phyloP scores from a whole-genome alignment of 2,888 invertebrate genomes.

The Saturnia japonica region DNA sequence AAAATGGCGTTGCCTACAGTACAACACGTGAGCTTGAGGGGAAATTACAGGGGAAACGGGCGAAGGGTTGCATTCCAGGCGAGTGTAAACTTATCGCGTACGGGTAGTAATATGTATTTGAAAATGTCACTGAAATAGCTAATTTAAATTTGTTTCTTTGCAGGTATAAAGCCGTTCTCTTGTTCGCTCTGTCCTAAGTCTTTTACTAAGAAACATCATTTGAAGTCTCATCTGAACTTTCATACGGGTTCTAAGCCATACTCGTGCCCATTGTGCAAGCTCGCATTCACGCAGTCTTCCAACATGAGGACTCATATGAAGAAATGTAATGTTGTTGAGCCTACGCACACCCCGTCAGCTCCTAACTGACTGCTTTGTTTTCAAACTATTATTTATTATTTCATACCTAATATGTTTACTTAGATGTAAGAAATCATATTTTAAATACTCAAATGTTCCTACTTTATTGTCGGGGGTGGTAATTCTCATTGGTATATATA shows the following conservation, averaged over 20 bases:
- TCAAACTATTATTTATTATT: background rate
- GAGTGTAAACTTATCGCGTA: too few relatives aligned
- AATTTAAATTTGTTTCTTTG: conserved; percentile 29
- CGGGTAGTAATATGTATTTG: too few relatives aligned
- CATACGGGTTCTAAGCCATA: conserved; percentile 93
- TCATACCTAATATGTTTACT: background rate
- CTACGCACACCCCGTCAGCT: conserved; percentile 16
- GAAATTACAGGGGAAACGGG: too few relatives aligned
- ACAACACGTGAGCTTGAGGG: too few relatives aligned
- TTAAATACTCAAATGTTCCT: background rate
- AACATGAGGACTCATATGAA: conserved; percentile 94
- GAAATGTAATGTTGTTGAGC: conserved; percentile 82
- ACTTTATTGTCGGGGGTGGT: background rate
- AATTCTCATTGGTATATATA: background rate
- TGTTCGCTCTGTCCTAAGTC: conserved; percentile 87
- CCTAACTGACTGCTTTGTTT: background rate
- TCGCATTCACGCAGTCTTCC: conserved; percentile 91
- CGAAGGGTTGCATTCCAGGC: too few relatives aligned
- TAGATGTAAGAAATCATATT: background rate
- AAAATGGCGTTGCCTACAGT: too few relatives aligned
- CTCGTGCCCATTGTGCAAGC: conserved; percentile 82
- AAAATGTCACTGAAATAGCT: background rate
- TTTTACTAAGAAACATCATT: conserved; percentile 92
- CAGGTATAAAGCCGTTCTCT: conserved; percentile 89
- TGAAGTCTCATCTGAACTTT: conserved; percentile 92